Evolutionary conservation across 2,797 vertebrate species (phyloP).

Genomic region (Ceryle rudis): DNA sequence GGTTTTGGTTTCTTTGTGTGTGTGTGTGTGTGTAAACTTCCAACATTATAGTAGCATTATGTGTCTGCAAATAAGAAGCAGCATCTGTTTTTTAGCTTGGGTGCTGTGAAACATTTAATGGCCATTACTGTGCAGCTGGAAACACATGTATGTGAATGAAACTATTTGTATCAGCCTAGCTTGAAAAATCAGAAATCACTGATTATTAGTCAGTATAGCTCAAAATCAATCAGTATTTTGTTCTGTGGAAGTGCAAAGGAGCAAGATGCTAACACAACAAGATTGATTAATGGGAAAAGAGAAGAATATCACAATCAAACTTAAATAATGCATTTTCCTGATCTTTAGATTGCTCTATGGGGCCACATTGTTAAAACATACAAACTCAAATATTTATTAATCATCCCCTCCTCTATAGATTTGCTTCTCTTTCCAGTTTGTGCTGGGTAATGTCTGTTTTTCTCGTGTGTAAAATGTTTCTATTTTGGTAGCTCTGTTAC

Average conservation of each 20-base stretch:
- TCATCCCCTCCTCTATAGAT: background rate
- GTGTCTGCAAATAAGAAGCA: conserved; percentile 43
- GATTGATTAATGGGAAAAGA: conserved; percentile 17
- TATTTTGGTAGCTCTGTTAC: conserved; percentile 18
- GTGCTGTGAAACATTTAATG: conserved; percentile 69
- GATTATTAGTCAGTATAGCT: conserved; percentile 54
- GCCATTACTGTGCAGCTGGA: conserved; percentile 63
- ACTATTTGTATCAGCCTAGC: conserved; percentile 66
- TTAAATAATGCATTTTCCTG: conserved; percentile 60
- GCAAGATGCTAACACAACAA: conserved; percentile 27
- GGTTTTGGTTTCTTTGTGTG: background rate
- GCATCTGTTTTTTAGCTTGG: conserved; percentile 25
- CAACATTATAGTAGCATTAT: background rate
- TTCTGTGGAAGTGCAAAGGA: conserved; percentile 52
- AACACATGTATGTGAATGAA: conserved; percentile 73
- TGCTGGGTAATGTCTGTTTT: background rate
- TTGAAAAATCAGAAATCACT: conserved; percentile 66
- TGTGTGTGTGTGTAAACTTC: conserved; percentile 15
- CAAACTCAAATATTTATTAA: conserved; percentile 51
- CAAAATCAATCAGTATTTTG: conserved; percentile 73
- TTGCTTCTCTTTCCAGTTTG: conserved; percentile 22
- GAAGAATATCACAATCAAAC: conserved; percentile 28
- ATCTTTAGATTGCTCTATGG: conserved; percentile 36
- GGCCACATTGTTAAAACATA: background rate
- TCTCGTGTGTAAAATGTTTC: background rate